phyloP scores from a whole-genome alignment of 2,797 vertebrate genomes.

The Pangasius larnaudii region DNA sequence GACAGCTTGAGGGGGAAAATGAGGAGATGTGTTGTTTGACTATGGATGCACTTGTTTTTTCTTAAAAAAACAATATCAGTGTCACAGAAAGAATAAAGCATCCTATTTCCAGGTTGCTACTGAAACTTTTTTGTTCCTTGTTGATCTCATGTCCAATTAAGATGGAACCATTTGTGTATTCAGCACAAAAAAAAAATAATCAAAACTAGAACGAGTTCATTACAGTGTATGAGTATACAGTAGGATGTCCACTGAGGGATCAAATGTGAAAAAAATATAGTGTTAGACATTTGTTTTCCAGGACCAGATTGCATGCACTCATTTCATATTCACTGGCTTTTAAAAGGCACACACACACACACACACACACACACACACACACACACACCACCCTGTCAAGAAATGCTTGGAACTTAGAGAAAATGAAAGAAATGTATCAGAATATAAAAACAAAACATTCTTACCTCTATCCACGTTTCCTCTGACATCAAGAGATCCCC shows the following conservation, averaged over 20 bases:
- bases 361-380: neutral
- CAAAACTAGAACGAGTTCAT: neutral
- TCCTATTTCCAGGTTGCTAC: neutral
- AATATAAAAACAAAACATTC: neutral
- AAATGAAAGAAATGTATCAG: neutral
- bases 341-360: neutral
- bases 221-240: neutral
- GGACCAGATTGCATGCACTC: neutral
- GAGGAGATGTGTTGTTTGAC: slow-evolving; percentile 34
- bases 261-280: neutral
- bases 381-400: neutral
- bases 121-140: neutral
- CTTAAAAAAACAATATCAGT: slow-evolving; percentile 20
- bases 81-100: slow-evolving; percentile 8
- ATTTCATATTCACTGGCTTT: neutral
- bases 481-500: neutral
- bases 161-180: neutral
- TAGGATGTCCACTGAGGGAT: neutral
- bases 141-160: neutral
- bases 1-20: slow-evolving; percentile 56
- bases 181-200: neutral
- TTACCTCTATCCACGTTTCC: slow-evolving; percentile 39
- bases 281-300: neutral
- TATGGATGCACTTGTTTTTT: slow-evolving; percentile 23
- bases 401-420: neutral